A percentile compares a stretch with the other conserved stretches of the same genome.
phyloP scores from a whole-genome alignment of 2,797 vertebrate species.

The Sitta carolinensis region DNA sequence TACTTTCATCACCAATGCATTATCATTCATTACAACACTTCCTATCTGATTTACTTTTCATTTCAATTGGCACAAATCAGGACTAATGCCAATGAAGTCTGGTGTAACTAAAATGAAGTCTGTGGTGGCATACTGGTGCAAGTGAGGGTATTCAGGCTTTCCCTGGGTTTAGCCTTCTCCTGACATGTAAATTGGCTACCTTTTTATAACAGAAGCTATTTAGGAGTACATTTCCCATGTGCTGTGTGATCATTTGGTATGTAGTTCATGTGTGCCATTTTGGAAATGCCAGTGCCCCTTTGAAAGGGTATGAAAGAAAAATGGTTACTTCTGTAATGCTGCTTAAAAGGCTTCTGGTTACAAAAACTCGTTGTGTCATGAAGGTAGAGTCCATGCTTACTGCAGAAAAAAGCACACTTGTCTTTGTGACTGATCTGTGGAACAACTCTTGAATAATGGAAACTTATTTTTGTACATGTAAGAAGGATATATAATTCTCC shows the following conservation, averaged over 20 bases:
- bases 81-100: neutral
- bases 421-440: slow-evolving; percentile 65
- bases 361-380: slow-evolving; percentile 41
- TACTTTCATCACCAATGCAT: slow-evolving; percentile 21
- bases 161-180: slow-evolving; percentile 30
- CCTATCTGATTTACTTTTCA: neutral
- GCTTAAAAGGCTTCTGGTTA: slow-evolving; percentile 58
- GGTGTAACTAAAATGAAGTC: neutral
- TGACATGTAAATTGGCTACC: slow-evolving; percentile 60
- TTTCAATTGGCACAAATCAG: slow-evolving; percentile 10
- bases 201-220: slow-evolving; percentile 57
- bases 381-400: slow-evolving; percentile 28
- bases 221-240: slow-evolving; percentile 51
- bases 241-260: slow-evolving; percentile 27
- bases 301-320: slow-evolving; percentile 40
- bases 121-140: neutral
- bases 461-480: slow-evolving; percentile 56
- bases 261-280: slow-evolving; percentile 51
- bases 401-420: slow-evolving; percentile 57
- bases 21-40: neutral
- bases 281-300: slow-evolving; percentile 56
- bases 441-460: slow-evolving; percentile 61
- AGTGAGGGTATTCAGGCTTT: neutral
- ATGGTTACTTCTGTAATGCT: slow-evolving; percentile 18
- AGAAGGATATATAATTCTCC: slow-evolving; percentile 26